Conservation (phyloP, 1,140 invertebrate genomes). For the Mactra quadrangularis region DNA sequence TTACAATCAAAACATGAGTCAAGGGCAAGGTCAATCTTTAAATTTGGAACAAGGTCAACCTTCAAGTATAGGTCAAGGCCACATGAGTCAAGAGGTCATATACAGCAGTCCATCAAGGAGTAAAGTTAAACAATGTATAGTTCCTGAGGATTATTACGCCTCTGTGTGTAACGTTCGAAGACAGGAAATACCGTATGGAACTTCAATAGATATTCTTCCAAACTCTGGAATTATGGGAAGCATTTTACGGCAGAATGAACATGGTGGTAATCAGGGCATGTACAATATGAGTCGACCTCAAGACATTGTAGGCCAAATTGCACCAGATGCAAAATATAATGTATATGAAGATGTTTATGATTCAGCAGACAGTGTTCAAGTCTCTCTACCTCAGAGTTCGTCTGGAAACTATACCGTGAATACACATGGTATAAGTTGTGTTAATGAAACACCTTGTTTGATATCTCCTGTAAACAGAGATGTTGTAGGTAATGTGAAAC, state of each 20-base stretch:
- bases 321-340: conserved; percentile 38
- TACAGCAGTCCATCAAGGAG: conserved; percentile 23
- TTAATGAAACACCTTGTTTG: background rate
- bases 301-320: conserved; percentile 19
- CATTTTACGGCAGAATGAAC: no score
- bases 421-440: conserved; percentile 14
- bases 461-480: background rate
- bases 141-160: conserved; percentile 51
- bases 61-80: background rate
- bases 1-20: no score
- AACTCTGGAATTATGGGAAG: no score
- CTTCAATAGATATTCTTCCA: no score
- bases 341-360: conserved; percentile 59
- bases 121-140: conserved; percentile 46
- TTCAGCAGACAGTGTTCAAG: conserved; percentile 15
- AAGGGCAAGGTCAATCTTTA: background rate
- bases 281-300: no score
- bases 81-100: conserved; percentile 14
- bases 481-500: no score
- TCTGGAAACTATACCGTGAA: background rate
- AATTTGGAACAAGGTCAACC: background rate
- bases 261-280: no score
- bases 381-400: background rate
- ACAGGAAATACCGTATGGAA: background rate
- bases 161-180: conserved; percentile 15